Percentiles rank a stretch among this genome's conserved stretches.
phyloP scores from a whole-genome alignment of 2,113 vertebrate genomes.

The Mormyrus lacerda region DNA sequence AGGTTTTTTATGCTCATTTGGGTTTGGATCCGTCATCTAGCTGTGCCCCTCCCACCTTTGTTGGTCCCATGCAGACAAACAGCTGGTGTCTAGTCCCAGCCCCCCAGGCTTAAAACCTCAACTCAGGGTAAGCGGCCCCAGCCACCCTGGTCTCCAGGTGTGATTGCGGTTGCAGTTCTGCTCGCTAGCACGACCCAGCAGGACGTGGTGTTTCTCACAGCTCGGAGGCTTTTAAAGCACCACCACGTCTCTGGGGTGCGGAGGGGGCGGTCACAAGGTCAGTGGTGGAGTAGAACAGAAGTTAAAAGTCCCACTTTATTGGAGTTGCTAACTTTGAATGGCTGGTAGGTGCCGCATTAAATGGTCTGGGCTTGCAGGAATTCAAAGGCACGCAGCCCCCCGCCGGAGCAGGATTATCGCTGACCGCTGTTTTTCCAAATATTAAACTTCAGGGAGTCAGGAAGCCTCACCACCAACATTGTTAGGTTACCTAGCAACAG shows the following conservation, averaged over 20 bases:
- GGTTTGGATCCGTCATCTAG: neutral
- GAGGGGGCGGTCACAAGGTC: neutral
- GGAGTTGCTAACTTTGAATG: neutral
- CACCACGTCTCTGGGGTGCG: neutral
- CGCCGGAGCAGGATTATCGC: slow-evolving; percentile 23
- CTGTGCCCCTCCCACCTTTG: neutral
- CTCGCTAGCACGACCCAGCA: neutral
- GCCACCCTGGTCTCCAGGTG: neutral
- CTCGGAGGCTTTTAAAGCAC: neutral
- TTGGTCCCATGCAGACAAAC: neutral
- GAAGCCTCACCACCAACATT: slow-evolving; percentile 17
- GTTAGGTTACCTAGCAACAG: slow-evolving; percentile 29
- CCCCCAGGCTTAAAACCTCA: slow-evolving; percentile 1
- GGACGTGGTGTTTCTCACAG: neutral
- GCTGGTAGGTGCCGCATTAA: neutral
- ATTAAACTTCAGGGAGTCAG: slow-evolving; percentile 33
- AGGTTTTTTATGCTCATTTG: slow-evolving; percentile 47
- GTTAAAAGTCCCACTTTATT: neutral
- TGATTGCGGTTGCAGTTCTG: neutral
- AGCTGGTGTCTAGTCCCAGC: neutral
- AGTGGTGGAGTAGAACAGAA: neutral
- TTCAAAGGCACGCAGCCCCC: neutral
- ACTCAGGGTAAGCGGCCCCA: neutral
- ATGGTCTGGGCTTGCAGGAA: neutral
- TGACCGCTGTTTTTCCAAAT: slow-evolving; percentile 40